phyloP scores from a whole-genome alignment of 1,140 invertebrate species.

The Conus ventricosus region DNA sequence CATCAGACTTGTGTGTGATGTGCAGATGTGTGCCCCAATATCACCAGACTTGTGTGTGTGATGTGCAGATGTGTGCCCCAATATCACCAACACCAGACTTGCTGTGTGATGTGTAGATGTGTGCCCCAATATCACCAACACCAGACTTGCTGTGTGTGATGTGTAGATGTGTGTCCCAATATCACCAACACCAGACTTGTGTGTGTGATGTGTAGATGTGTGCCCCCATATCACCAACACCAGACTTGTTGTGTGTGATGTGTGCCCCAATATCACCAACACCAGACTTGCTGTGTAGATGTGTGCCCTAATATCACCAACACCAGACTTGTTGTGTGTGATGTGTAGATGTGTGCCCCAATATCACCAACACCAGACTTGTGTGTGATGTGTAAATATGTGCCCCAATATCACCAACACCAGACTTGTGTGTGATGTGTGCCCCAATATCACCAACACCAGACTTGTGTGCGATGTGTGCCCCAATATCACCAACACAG shows the following conservation, averaged over 20 bases:
- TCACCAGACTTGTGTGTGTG: constrained; percentile 53
- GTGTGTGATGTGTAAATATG: constrained; percentile 44
- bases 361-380: constrained; percentile 65
- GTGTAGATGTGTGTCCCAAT: constrained; percentile 65
- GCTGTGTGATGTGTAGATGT: constrained; percentile 46
- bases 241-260: constrained; percentile 44
- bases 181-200: constrained; percentile 64
- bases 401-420: constrained; percentile 69
- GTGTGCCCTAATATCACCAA: constrained; percentile 68
- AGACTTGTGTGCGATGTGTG: constrained; percentile 54
- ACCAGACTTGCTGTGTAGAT: constrained; percentile 52
- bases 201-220: constrained; percentile 45
- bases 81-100: constrained; percentile 65
- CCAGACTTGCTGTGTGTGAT: constrained; percentile 41
- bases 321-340: constrained; percentile 48
- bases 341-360: constrained; percentile 62
- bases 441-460: constrained; percentile 67
- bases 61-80: constrained; percentile 62
- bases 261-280: constrained; percentile 68
- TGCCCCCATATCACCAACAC: constrained; percentile 69
- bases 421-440: constrained; percentile 50
- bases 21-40: constrained; percentile 66
- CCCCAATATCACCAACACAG: constrained; percentile 66
- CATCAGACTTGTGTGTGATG: constrained; percentile 44
- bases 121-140: constrained; percentile 68